Evolutionary conservation across 2,113 vertebrate genomes (phyloP).

Genomic region (Dasyurus viverrinus): DNA sequence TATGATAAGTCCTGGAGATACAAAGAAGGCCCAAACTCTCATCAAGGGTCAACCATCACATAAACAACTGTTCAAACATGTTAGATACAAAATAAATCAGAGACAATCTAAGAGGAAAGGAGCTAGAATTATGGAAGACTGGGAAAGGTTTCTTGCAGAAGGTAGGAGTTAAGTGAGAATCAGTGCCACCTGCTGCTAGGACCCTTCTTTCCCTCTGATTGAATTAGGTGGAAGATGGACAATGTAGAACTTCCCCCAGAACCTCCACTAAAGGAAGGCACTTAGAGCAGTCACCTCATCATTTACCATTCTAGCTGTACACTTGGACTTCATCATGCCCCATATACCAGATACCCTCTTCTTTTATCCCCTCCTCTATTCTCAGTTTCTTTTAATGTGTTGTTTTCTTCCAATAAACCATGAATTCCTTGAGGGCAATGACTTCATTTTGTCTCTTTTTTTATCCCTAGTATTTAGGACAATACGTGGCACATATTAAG

Average conservation of each 20-base stretch:
- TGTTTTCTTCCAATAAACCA: background rate
- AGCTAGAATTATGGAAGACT: background rate
- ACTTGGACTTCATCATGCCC: background rate
- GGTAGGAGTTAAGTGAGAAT: background rate
- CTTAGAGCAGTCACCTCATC: background rate
- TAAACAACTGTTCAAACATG: too few relatives aligned
- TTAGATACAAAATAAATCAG: too few relatives aligned
- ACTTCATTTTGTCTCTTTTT: background rate
- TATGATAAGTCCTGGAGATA: too few relatives aligned
- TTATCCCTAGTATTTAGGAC: background rate
- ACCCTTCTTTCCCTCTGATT: background rate
- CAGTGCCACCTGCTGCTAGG: background rate
- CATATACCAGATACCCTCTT: background rate
- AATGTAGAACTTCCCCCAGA: background rate
- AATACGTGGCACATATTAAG: background rate
- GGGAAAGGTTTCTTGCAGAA: background rate
- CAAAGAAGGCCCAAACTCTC: too few relatives aligned
- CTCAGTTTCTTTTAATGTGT: background rate
- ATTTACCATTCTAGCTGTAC: background rate
- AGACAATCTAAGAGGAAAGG: background rate
- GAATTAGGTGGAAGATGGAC: background rate
- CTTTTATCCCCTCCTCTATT: background rate
- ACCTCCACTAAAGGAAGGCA: background rate
- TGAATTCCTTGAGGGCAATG: background rate
- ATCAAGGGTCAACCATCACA: too few relatives aligned